Conservation (phyloP, 2,888 invertebrate genomes). For the Drosophila testacea region DNA sequence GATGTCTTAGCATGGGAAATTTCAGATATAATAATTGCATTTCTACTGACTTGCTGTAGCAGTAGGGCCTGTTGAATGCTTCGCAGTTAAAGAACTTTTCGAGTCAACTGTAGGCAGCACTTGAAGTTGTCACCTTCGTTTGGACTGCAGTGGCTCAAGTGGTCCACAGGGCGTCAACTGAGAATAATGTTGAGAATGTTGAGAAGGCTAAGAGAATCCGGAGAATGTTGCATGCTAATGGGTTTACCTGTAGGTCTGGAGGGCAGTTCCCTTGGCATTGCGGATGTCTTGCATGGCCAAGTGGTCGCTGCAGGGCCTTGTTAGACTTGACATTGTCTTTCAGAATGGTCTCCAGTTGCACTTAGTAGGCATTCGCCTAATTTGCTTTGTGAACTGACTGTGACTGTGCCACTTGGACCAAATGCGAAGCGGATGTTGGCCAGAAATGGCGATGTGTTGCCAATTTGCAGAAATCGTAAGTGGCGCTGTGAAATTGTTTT, state of each 20-base stretch:
- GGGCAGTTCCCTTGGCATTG: slow-evolving; percentile 44
- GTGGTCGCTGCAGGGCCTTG: slow-evolving; percentile 31
- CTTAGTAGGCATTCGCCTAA: slow-evolving; percentile 51
- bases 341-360: slow-evolving; percentile 44
- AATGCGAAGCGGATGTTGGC: slow-evolving; percentile 23
- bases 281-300: slow-evolving; percentile 4
- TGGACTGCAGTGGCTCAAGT: slow-evolving; percentile 16
- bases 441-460: slow-evolving; percentile 43
- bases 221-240: slow-evolving; percentile 35
- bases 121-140: background rate
- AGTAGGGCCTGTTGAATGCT: background rate
- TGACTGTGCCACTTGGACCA: slow-evolving; percentile 18
- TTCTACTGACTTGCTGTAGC: too few relatives aligned
- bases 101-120: background rate
- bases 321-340: slow-evolving; percentile 66
- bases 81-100: background rate
- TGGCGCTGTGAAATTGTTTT: slow-evolving; percentile 67
- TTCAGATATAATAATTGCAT: too few relatives aligned
- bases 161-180: slow-evolving; percentile 2
- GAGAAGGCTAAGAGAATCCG: slow-evolving; percentile 2
- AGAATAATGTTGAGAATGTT: slow-evolving; percentile 3
- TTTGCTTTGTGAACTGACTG: slow-evolving; percentile 39
- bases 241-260: slow-evolving; percentile 21
- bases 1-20: too few relatives aligned
- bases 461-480: slow-evolving; percentile 58